Percentiles rank a stretch among this genome's conserved stretches.
phyloP scores from a whole-genome alignment of 1,140 invertebrate species.

The Brachionus plicatilis region DNA sequence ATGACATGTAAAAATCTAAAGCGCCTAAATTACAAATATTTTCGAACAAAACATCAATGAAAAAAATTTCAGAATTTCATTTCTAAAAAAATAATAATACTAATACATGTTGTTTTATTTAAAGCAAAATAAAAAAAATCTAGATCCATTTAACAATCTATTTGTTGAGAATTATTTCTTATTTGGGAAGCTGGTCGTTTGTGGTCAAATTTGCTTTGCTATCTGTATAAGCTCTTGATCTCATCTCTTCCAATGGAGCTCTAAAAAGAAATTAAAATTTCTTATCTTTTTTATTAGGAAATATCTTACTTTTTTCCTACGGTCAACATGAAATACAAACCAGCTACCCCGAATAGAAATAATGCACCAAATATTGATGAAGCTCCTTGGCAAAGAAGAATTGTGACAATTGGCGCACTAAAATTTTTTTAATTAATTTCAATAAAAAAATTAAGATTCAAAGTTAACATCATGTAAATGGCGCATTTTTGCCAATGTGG shows the following conservation, averaged over 20 bases:
- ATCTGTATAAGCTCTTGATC: conserved; percentile 19
- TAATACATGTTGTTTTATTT: neutral
- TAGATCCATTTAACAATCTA: neutral
- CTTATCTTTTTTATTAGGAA: neutral
- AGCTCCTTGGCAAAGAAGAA: conserved; percentile 25
- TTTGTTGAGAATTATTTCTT: neutral
- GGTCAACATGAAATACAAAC: conserved; percentile 15
- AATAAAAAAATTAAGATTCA: neutral
- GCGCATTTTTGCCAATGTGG: conserved; percentile 24
- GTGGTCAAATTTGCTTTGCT: conserved; percentile 19
- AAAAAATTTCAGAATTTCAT: neutral
- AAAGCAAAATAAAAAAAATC: neutral
- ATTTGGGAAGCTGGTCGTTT: conserved; percentile 4
- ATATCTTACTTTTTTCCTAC: neutral
- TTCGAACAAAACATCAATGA: neutral
- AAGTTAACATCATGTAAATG: conserved; percentile 25
- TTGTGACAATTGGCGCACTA: neutral
- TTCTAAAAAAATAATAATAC: neutral
- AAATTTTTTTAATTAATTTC: neutral
- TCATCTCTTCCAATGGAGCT: conserved; percentile 18
- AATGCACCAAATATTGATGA: conserved; percentile 23
- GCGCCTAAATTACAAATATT: neutral
- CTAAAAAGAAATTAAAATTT: neutral
- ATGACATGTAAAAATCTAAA: neutral
- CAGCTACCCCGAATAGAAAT: conserved; percentile 8